Evolutionary conservation across 1,140 invertebrate genomes (phyloP), one percentile per base, ranked within the genome.

Genomic region (Laupala kohalensis): DNA sequence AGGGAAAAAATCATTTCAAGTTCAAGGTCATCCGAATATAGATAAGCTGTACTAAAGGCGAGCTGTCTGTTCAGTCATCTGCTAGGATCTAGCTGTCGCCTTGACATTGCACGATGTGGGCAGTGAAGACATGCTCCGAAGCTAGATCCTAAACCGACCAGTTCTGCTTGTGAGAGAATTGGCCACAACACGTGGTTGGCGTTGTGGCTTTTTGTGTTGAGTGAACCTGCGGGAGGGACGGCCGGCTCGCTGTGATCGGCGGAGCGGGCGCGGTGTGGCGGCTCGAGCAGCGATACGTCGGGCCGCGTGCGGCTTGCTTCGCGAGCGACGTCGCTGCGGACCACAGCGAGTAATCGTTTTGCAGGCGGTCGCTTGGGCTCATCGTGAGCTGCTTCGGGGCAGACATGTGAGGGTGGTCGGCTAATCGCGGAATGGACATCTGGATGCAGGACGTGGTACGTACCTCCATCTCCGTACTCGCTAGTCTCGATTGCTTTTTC

Each of bases 391-490:
- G n/a, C n/a, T n/a, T n/a, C n/a, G n/a, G 37, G 37, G 9, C 37
- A 19, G 37, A 19, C 9, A 53, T 53, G 37, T 53, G 4, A 53
- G 37, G 9, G 37, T 13, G 37, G 37, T 19, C 37, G 9, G 37
- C 37, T 19, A 13, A 9, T 2, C 37, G 37, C 26, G 29, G 15
- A 23, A 68, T 68, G 67, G 67, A 68, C 24, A 68, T 29, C 23
- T 68, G 67, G 67, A 68, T 68, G 67, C 26, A 68, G 26, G 28
- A 68, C 24, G 67, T 68, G 67, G 67, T 68, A 68, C 26, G 67
- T 68, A 53, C 9, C 37, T 9, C 37, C 9, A 19, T 19, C 19
- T 9, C 37, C 37, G 37, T 15, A 6, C 6, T 37, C 30, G 30
- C 30, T 37, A 6, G 30, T 37, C 30, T 6, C 37, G 1, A 53